Evolutionary conservation across 2,113 vertebrate genomes (phyloP).

Genomic region (Megalops atlanticus): DNA sequence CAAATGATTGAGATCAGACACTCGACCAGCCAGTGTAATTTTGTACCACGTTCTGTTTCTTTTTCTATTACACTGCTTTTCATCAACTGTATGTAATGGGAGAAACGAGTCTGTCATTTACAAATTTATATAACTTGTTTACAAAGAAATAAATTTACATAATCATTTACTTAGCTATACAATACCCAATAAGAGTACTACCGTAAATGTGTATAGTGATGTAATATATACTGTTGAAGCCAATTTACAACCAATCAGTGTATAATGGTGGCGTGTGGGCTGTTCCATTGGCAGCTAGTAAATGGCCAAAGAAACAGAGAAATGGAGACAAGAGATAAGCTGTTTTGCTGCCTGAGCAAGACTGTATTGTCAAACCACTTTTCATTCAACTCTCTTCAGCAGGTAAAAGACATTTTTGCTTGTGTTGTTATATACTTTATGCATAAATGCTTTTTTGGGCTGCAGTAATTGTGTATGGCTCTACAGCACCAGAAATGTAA

Average conservation of each 20-base stretch:
- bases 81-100: background rate
- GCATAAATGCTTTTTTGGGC: too few species aligned
- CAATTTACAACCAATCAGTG: background rate
- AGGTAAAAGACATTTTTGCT: background rate
- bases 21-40: too few species aligned
- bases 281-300: background rate
- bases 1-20: too few species aligned
- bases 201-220: background rate
- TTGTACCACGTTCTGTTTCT: background rate
- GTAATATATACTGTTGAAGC: background rate
- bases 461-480: background rate
- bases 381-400: background rate
- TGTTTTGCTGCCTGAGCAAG: background rate
- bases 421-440: background rate
- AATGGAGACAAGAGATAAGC: background rate
- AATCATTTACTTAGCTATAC: background rate
- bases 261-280: background rate
- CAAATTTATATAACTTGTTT: background rate
- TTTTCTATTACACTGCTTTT: background rate
- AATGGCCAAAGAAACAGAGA: too few species aligned
- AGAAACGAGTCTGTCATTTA: background rate
- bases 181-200: background rate
- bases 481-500: too few species aligned
- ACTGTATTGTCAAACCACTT: background rate
- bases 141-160: background rate